Evolutionary conservation across 2,113 vertebrate species (phyloP), one percentile per base, ranked within the genome.

Genomic region (Pelvicachromis taeniatus): DNA sequence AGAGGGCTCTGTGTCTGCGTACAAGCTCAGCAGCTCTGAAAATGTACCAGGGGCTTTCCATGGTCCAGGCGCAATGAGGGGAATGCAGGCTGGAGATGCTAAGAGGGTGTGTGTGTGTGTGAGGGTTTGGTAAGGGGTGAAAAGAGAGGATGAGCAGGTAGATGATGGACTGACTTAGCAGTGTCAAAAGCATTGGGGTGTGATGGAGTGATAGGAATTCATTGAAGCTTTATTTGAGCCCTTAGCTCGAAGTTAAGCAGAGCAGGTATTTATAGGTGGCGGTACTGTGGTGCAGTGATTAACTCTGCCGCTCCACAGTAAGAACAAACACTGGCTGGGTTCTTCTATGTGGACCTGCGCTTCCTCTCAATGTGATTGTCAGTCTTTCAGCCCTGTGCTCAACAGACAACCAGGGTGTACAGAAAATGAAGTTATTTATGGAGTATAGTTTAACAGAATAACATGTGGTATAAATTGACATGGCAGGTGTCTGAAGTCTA

Each of bases 1-100:
- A 70, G 89, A 56, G 84, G 54, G 82, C 54, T 85, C 78, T 90
- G 70, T 93, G 85, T 94, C 87, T 93, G 83, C 73, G 7, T 82
- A 89, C 58, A 29, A 90, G 80, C 85, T 93, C 88, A 89, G 82
- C 84, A 88, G 79, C 91, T 91, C 91, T 94, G 91, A 92, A 93
- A 91, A 90, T 85, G 85, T 92, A 90, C 50, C 80, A 86, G 93
- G 92, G 93, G 90, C 88, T 95, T 94, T 95, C 94, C 92, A 86
- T 86, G 81, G 86, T 83, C 83, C 90, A 83, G 58, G 61, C 80
- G 91, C 87, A 91, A 90, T 89, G 92, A 94, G 56, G 87, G 77
- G 85, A 93, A 88, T 93, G 93, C 89, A 81, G 80, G 81, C 58
- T 85, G 81, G 52, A 45, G 84, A 38, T 55, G 52, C 19, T 45